Evolutionary conservation across 2,797 vertebrate species (phyloP).

Genomic region (Masticophis lateralis): DNA sequence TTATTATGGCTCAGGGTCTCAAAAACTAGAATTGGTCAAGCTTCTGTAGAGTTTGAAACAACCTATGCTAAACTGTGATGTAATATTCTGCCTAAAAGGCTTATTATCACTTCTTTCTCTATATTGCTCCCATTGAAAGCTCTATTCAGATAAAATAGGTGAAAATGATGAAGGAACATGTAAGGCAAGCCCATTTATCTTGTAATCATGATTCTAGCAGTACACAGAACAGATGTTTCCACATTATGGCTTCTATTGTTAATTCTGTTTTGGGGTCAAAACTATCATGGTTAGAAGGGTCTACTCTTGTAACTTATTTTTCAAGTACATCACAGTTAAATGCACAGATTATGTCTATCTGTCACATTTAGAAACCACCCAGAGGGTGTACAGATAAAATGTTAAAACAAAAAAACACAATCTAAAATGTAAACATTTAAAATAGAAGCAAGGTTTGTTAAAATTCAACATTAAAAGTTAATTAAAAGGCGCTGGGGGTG

Average conservation of each 20-base stretch:
- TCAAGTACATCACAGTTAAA: neutral
- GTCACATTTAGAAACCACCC: neutral
- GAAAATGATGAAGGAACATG: neutral
- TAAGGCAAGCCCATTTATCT: slow-evolving; percentile 1
- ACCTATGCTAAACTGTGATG: neutral
- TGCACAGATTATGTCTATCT: neutral
- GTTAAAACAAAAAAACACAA: neutral
- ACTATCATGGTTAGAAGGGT: neutral
- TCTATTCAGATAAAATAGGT: slow-evolving; percentile 6
- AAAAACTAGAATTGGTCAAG: neutral
- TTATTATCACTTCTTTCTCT: neutral
- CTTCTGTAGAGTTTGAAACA: neutral
- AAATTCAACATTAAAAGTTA: neutral
- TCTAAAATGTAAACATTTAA: neutral
- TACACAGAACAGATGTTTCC: neutral
- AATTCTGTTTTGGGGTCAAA: neutral
- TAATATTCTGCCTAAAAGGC: neutral
- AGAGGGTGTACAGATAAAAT: neutral
- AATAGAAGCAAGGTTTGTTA: neutral
- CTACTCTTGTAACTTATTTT: neutral
- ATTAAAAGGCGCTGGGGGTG: neutral
- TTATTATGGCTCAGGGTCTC: neutral
- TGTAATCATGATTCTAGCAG: neutral
- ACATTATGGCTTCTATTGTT: neutral
- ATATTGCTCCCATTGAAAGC: neutral